These are phyloP conservation scores for Microdon myrmicae DNA, from an alignment of 2,888 invertebrate species.

Conservation along the genomic window DNA sequence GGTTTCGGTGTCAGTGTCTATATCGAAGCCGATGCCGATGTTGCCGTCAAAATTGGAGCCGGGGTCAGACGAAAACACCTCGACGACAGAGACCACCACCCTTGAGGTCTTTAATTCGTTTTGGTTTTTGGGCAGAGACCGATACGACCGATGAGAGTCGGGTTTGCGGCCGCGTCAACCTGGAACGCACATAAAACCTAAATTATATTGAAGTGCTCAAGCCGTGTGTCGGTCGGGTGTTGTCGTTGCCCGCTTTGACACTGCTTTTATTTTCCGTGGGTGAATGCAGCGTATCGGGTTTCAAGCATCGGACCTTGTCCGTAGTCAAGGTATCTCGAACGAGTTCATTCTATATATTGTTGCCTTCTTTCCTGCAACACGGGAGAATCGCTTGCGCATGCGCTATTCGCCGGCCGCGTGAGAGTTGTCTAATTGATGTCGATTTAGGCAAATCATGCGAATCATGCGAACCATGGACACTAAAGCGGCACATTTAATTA, in stretches of 20 bases:
- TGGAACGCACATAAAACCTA: constrained; percentile 34
- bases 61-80: constrained; percentile 27
- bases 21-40: constrained; percentile 10
- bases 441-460: constrained; percentile 35
- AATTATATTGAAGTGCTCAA: constrained; percentile 45
- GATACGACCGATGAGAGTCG: no score
- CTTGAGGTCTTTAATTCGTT: constrained; percentile 44
- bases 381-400: no score
- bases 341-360: not conserved
- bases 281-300: constrained; percentile 44
- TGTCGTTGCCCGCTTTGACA: constrained; percentile 41
- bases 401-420: no score
- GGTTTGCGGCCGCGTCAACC: no score
- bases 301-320: constrained; percentile 16
- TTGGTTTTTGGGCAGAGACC: constrained; percentile 39
- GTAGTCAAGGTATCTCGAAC: no score
- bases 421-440: constrained; percentile 27
- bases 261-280: constrained; percentile 47
- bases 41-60: no score
- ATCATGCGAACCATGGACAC: not conserved
- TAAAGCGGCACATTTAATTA: constrained; percentile 24
- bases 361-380: no score
- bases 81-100: constrained; percentile 35
- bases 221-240: constrained; percentile 13
- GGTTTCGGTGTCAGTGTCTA: not conserved